Evolutionary conservation across 2,888 invertebrate species (phyloP), one percentile per base, ranked within the genome.

Genomic region (Acleris laterana): DNA sequence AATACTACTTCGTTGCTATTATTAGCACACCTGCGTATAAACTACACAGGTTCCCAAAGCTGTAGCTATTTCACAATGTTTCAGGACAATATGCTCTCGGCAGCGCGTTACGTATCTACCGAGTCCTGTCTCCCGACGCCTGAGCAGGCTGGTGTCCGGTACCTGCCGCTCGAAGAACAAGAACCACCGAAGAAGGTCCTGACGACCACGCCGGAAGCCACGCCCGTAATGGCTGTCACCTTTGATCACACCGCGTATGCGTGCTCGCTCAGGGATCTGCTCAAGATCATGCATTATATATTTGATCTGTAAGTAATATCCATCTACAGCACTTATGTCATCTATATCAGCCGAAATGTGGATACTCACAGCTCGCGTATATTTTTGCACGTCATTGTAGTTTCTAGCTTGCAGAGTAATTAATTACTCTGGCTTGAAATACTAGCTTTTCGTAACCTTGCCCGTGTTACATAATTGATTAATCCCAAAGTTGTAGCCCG

Each of bases 261-360:
- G 46, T 93, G 93, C 63, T 81, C 83, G 0, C 68, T 92, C 50
- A 67, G 73, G 28, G 89, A 93, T 58, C 75, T 92, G 0, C 80
- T 80, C 0, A 82, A 79, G 68, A 92, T 93, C n/a, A 83, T 89
- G 5, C 92, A 93, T 77, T 93, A 91, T 63, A 91, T 93, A 64
- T 93, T 80, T 75, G 92, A 93, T 70, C 74, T 93, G 92, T 93
- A 20, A 84, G 90, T 84, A 53, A 5, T 6, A 38, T 25, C 32
- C 32, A 9, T 32, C 32, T 11, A 3, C 32, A 32, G 11, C 32
- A 32, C 32, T 3, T 32, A 9, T 5, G 7, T 6, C 25, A 25
- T 6, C 25, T 25, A 25, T 25, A 25, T 6, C 25, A 25, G 25
- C 25, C 7, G 6, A 25, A 25, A 7, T 6, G 7, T 25, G 25